Evolutionary conservation across 2,888 invertebrate genomes (phyloP).

Genomic region (Scaptomyza cyrtandrae): DNA sequence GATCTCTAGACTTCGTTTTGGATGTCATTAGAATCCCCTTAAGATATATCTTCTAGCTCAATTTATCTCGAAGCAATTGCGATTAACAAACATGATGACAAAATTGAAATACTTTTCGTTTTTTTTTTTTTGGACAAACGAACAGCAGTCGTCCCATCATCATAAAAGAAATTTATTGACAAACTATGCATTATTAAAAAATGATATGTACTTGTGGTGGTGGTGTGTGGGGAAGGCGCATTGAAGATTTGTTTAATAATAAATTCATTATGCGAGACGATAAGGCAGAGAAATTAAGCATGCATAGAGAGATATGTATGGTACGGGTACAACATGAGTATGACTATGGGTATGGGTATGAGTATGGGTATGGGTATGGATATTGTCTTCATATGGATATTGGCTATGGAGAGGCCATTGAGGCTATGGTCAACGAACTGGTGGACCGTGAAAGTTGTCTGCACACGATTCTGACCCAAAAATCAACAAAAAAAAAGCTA

Average conservation of each 20-base stretch:
- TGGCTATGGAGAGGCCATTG: constrained; percentile 30
- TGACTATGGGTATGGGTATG: too few species aligned
- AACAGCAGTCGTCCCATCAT: constrained; percentile 20
- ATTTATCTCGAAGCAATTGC: background rate
- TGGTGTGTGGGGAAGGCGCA: constrained; percentile 60
- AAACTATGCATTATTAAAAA: constrained; percentile 81
- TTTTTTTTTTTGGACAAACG: background rate
- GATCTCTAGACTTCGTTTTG: too few species aligned
- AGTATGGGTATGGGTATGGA: constrained; percentile 9
- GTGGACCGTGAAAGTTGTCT: constrained; percentile 74
- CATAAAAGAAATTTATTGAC: constrained; percentile 81
- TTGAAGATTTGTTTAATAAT: constrained; percentile 77
- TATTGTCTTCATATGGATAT: constrained; percentile 41
- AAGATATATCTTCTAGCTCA: too few species aligned
- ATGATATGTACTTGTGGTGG: constrained; percentile 77
- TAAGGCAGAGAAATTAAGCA: constrained; percentile 72
- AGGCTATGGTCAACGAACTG: constrained; percentile 74
- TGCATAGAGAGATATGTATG: constrained; percentile 68
- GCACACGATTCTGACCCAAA: constrained; percentile 75
- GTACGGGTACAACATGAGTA: constrained; percentile 15
- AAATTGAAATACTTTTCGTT: constrained; percentile 8
- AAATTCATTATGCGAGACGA: constrained; percentile 73
- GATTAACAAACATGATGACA: constrained; percentile 19
- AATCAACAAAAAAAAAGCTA: constrained; percentile 24
- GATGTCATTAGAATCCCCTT: background rate